phyloP scores from a whole-genome alignment of 2,797 vertebrate species.

The Parambassis ranga region DNA sequence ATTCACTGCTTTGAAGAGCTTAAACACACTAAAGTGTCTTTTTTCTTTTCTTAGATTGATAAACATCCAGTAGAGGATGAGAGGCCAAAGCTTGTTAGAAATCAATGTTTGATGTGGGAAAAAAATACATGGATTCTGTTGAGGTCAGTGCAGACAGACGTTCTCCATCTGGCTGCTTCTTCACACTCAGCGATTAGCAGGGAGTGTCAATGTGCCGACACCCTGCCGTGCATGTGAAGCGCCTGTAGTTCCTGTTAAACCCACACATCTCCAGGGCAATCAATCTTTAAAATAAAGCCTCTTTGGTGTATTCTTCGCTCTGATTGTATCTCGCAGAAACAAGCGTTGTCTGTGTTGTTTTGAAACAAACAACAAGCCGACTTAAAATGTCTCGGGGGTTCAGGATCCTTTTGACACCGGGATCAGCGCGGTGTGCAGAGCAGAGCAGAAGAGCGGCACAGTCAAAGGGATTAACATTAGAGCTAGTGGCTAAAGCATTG shows the following conservation, averaged over 20 bases:
- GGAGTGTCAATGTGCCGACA: background rate
- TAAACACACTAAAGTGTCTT: too few species aligned
- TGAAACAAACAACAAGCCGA: slow-evolving; percentile 29
- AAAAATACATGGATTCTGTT: background rate
- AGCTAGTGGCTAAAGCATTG: slow-evolving; percentile 59
- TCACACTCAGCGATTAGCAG: slow-evolving; percentile 11
- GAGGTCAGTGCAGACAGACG: slow-evolving; percentile 6
- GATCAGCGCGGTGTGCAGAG: slow-evolving; percentile 35
- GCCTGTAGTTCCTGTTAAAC: slow-evolving; percentile 10
- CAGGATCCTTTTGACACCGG: slow-evolving; percentile 36
- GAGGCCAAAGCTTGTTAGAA: background rate
- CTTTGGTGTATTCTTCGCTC: background rate
- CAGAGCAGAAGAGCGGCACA: slow-evolving; percentile 31
- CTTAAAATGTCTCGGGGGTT: slow-evolving; percentile 26
- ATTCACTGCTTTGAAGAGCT: too few species aligned
- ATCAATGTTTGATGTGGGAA: background rate
- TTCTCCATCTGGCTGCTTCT: slow-evolving; percentile 16
- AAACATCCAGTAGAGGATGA: background rate
- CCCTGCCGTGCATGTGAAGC: background rate
- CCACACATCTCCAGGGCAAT: slow-evolving; percentile 34
- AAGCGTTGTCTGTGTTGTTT: slow-evolving; percentile 18
- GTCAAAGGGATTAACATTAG: slow-evolving; percentile 65
- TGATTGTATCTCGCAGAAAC: slow-evolving; percentile 29
- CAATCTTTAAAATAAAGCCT: slow-evolving; percentile 9
- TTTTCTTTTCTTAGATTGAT: too few species aligned